Conservation (phyloP, 2,888 invertebrate species). For the Calameuta filiformis region DNA sequence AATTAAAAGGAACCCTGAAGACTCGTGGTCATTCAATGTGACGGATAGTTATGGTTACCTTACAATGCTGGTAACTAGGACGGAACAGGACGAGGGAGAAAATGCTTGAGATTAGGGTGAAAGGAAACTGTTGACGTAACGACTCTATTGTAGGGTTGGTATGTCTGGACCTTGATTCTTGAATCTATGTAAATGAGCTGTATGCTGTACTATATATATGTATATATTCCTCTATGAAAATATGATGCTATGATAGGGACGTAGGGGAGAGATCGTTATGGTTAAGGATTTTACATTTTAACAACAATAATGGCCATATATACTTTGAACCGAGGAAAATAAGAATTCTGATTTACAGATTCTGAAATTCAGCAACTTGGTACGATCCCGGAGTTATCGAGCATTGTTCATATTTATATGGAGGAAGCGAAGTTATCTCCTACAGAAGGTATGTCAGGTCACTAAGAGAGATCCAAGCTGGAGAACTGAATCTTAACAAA, state of each 20-base stretch:
- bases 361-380: neutral
- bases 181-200: neutral
- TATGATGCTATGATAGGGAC: neutral
- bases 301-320: neutral
- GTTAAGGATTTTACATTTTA: neutral
- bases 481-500: slow-evolving; percentile 2
- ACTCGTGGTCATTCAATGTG: neutral
- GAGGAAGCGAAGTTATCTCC: neutral
- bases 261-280: neutral
- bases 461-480: neutral
- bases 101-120: slow-evolving; percentile 28
- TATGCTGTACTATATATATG: neutral
- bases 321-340: neutral
- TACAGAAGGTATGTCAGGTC: neutral
- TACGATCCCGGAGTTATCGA: neutral
- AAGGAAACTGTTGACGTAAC: slow-evolving; percentile 37
- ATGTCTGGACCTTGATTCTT: neutral
- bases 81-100: neutral
- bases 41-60: neutral
- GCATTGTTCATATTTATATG: neutral
- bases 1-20: neutral
- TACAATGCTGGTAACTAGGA: slow-evolving; percentile 13
- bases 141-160: slow-evolving; percentile 29
- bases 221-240: neutral
- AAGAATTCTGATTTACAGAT: neutral